These are phyloP conservation scores for Megalonaias nervosa DNA, from an alignment of 1,140 invertebrate genomes.

Conservation along the genomic window DNA sequence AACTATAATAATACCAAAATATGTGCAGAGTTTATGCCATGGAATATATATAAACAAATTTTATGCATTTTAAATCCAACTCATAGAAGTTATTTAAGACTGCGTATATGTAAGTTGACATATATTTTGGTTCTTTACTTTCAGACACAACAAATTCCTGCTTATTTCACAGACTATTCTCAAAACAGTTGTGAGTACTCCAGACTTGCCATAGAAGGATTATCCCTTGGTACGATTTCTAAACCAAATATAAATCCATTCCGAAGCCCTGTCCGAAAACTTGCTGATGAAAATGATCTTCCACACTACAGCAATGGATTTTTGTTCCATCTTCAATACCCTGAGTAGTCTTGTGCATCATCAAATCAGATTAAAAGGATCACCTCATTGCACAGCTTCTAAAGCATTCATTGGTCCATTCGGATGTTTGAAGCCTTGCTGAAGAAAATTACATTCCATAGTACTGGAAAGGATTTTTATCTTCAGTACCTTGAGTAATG, in stretches of 20 bases:
- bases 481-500: no score
- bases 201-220: slow-evolving; percentile 21
- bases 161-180: slow-evolving; percentile 63
- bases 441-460: no score
- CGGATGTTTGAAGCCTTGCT: no score
- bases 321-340: slow-evolving; percentile 31
- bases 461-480: no score
- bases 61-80: no score
- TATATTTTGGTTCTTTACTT: slow-evolving; percentile 17
- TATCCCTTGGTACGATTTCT: slow-evolving; percentile 34
- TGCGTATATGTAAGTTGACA: no score
- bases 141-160: slow-evolving; percentile 43
- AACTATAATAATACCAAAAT: no score
- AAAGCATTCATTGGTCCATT: no score
- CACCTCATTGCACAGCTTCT: no score
- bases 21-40: no score
- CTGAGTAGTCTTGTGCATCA: not conserved
- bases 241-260: slow-evolving; percentile 53
- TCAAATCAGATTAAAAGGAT: not conserved
- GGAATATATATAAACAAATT: no score
- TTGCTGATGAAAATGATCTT: slow-evolving; percentile 49
- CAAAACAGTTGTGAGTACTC: slow-evolving; percentile 50
- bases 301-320: slow-evolving; percentile 60
- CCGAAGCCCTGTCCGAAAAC: slow-evolving; percentile 49
- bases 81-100: no score